Base-by-base conservation (phyloP, 2,113 vertebrate species). In the Tinamus guttatus region DNA sequence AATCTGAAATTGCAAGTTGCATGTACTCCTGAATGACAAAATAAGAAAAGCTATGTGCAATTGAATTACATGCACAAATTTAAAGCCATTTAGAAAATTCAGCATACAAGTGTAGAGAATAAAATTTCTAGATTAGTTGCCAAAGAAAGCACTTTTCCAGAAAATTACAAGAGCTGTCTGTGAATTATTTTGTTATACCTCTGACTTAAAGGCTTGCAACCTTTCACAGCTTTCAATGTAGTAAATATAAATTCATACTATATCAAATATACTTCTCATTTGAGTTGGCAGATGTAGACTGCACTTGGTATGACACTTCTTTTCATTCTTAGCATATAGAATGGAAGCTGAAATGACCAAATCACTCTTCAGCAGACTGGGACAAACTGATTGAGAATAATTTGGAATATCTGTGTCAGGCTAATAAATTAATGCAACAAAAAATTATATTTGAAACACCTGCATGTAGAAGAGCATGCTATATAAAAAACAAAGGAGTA, bases 371-470 rank as follows among this genome's bases (percentile, higher is more conserved):
- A 94, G 47, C 81, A 89, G 62, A 85, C 81, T 91, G 68, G 67
- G 96, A 96, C 41, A 79, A 49, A 86, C 7, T 93, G 69, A 96
- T 83, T 91, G 36, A 94, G 84, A 93, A 54, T 47, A 88, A 91
- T 96, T 90, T 96, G 27, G 71, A 95, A 89, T 82, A 25, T 76
- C 94, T 94, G 36, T 91, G 54, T 83, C 78, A 94, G 49, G 77
- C 64, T 96, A 96, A 96, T 87, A 62, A 95, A 97, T 91, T 94
- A 82, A 75, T 94, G 56, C 54, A 94, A 89, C 96, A 86, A 93
- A 75, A 88, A 96, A 63, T 77, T 58, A 77, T 93, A 60, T 79
- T 84, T 41, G 41, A 94, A 87, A 97, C 86, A 96, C 32, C 67
- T 94, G 32, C 9, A 18, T 80, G 27, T 86, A 59, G 20, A 78